A percentile compares a stretch with the other conserved stretches of the same genome.
Conservation (phyloP, 2,888 invertebrate genomes). For the Rhodophaea formosa region DNA sequence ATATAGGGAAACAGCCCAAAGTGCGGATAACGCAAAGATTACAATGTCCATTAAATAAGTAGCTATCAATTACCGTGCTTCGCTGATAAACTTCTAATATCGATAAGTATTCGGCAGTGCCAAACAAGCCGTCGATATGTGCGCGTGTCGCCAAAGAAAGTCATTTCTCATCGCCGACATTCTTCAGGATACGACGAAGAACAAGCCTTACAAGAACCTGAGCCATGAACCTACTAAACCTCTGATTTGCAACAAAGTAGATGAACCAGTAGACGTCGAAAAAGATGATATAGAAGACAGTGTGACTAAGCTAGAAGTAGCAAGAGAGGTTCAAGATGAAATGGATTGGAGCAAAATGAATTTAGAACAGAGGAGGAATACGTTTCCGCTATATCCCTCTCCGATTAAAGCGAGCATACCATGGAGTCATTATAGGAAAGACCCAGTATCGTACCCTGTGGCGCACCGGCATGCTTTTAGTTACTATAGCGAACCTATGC, state of each 20-base stretch:
- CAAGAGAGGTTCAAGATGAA: conserved; percentile 49
- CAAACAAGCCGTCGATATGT: conserved; percentile 57
- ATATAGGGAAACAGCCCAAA: conserved; percentile 31
- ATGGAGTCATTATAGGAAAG: conserved; percentile 56
- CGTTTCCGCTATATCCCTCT: conserved; percentile 64
- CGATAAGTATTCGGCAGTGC: conserved; percentile 70
- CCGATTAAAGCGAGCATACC: conserved; percentile 56
- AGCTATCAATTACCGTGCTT: conserved; percentile 72
- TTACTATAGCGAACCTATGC: conserved; percentile 61
- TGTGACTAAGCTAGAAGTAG: conserved; percentile 41
- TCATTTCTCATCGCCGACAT: conserved; percentile 73
- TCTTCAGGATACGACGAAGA: conserved; percentile 53
- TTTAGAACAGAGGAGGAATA: conserved; percentile 59
- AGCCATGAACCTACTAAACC: conserved; percentile 54
- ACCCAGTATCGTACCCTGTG: conserved; percentile 37
- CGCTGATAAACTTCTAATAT: conserved; percentile 50
- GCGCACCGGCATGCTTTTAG: conserved; percentile 48
- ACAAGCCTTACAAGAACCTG: conserved; percentile 46
- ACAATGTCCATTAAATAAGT: conserved; percentile 73
- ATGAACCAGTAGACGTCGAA: conserved; percentile 17
- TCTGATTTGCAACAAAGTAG: conserved; percentile 38
- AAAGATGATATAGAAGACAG: conserved; percentile 30
- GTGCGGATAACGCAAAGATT: conserved; percentile 43
- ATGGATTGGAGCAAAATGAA: conserved; percentile 45
- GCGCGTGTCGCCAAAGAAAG: conserved; percentile 70